phyloP scores from a whole-genome alignment of 2,888 invertebrate species.

The Sericinus montela region DNA sequence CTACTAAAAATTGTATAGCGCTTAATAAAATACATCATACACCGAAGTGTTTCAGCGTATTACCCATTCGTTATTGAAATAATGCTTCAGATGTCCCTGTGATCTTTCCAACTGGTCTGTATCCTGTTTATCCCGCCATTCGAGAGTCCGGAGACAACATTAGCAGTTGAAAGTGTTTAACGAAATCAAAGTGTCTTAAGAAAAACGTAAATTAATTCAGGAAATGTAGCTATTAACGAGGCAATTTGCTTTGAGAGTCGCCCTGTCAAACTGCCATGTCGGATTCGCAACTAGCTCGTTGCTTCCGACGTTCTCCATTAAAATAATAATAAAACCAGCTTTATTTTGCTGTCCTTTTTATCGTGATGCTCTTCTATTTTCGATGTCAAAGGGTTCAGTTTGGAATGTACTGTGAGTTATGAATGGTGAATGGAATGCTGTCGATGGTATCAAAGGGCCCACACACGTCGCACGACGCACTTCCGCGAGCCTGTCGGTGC shows the following conservation, averaged over 20 bases:
- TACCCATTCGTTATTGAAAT: background rate
- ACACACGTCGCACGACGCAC: conserved; percentile 48
- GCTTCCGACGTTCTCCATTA: conserved; percentile 35
- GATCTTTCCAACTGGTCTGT: conserved; percentile 10
- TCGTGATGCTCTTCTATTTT: background rate
- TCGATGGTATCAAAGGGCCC: conserved; percentile 43
- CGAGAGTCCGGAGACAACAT: conserved; percentile 6
- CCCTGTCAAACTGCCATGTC: conserved; percentile 34
- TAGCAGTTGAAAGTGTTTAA: conserved; percentile 14
- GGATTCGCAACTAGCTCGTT: conserved; percentile 34
- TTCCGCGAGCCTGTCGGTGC: conserved; percentile 42
- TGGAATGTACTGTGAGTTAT: background rate
- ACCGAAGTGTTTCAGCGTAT: conserved; percentile 5
- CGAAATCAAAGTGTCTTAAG: conserved; percentile 35
- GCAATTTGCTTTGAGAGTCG: conserved; percentile 30
- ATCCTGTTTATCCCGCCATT: conserved; percentile 10
- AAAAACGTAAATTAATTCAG: conserved; percentile 31
- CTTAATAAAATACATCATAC: background rate
- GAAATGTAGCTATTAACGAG: conserved; percentile 38
- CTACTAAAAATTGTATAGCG: background rate
- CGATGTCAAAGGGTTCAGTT: background rate
- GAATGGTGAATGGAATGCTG: conserved; percentile 1
- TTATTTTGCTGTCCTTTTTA: conserved; percentile 8
- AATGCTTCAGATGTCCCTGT: background rate
- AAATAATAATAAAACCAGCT: conserved; percentile 33